A percentile compares a stretch with the other conserved stretches of the same genome.
Conservation (phyloP, 2,797 vertebrate species). For the Crax fasciolata region DNA sequence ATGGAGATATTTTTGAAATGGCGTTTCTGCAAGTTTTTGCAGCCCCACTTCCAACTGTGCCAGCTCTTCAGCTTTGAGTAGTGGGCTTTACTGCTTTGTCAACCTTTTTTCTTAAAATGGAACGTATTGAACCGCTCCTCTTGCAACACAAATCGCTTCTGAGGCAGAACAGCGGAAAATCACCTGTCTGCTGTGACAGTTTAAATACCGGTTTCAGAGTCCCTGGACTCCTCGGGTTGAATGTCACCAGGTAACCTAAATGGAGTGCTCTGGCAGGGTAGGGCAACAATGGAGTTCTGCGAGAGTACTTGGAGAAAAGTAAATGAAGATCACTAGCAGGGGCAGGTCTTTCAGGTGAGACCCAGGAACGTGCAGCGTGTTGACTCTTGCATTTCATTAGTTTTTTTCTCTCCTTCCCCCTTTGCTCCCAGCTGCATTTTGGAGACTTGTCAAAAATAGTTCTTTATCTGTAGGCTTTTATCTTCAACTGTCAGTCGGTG, state of each 20-base stretch:
- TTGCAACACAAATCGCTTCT: slow-evolving; percentile 19
- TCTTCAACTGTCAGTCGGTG: slow-evolving; percentile 24
- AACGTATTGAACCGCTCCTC: not conserved
- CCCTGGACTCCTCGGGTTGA: not conserved
- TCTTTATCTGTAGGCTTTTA: slow-evolving; percentile 37
- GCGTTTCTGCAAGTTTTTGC: slow-evolving; percentile 12
- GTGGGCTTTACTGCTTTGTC: slow-evolving; percentile 21
- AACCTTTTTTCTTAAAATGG: not conserved
- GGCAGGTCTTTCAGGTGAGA: not conserved
- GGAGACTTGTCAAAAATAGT: not conserved
- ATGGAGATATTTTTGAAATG: not conserved
- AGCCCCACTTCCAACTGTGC: not conserved
- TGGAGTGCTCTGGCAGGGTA: not conserved
- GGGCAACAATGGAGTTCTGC: not conserved
- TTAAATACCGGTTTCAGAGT: not conserved
- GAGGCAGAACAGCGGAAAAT: slow-evolving; percentile 12
- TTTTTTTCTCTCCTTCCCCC: not conserved
- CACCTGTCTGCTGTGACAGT: not conserved
- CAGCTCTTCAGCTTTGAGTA: not conserved
- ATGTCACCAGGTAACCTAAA: not conserved
- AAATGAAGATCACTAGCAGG: not conserved
- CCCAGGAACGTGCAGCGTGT: not conserved
- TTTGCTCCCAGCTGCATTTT: not conserved
- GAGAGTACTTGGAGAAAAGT: not conserved
- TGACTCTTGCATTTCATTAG: not conserved